Percentiles rank a stretch among this genome's conserved stretches.
phyloP scores from a whole-genome alignment of 2,113 vertebrate genomes.

The Ia io region DNA sequence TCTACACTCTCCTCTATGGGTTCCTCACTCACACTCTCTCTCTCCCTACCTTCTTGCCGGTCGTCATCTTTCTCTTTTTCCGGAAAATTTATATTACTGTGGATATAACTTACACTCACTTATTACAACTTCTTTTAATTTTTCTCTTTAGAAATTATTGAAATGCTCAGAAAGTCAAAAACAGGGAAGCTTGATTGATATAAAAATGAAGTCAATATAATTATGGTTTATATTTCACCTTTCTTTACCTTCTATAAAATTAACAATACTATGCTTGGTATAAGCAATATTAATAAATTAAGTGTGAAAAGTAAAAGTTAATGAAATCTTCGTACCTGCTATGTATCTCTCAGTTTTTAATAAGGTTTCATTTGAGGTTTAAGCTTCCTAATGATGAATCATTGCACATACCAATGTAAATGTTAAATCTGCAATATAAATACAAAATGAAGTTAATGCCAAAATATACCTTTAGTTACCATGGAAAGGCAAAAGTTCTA shows the following conservation, averaged over 20 bases:
- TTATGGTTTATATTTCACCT: not conserved
- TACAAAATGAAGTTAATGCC: not conserved
- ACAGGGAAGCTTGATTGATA: not conserved
- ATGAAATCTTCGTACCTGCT: not conserved
- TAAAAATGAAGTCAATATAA: not conserved
- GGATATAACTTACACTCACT: not conserved
- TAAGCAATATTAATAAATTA: not conserved
- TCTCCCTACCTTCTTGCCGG: too few relatives aligned
- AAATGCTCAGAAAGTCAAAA: not conserved
- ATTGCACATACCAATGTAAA: not conserved
- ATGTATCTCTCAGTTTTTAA: constrained; percentile 15
- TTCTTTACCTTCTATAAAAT: not conserved
- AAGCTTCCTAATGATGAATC: not conserved
- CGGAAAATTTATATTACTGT: not conserved
- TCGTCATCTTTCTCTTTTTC: too few relatives aligned
- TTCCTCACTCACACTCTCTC: too few relatives aligned
- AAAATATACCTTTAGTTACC: not conserved
- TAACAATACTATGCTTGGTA: not conserved
- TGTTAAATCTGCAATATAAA: constrained; percentile 1
- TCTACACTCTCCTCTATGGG: too few relatives aligned
- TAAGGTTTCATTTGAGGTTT: not conserved
- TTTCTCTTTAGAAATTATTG: not conserved
- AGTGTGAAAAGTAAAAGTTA: not conserved
- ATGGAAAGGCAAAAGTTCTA: not conserved
- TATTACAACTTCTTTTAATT: not conserved